Base-by-base conservation (phyloP, 2,888 invertebrate species). In the Scaptomyza cyrtandrae region DNA sequence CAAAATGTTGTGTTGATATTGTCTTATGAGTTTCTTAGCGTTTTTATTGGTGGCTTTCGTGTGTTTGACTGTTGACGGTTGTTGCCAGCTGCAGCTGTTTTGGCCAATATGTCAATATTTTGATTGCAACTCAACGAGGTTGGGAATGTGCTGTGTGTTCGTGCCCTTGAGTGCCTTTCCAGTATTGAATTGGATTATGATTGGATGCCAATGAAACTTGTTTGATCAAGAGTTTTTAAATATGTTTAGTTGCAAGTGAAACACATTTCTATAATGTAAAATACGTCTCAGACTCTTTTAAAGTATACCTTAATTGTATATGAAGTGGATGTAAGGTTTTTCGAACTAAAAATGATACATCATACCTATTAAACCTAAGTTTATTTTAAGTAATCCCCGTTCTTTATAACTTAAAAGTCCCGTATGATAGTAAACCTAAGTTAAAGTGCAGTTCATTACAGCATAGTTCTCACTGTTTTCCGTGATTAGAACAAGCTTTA, bases 21-120 rank as follows among this genome's bases (percentile, higher is more conserved):
- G 48, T 44, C 39, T 39, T 9, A 49, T n/a, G 45, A 35, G 14
- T 39, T 24, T 3, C 24, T 24, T 24, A 24, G 24, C 24, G 16
- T 11, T 16, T 16, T 14, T 37, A 11, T 19, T 14, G 14, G 35
- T 41, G 63, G 27, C 19, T 43, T 14, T 71, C 64, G 43, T 14
- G 10, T 16, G 19, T 75, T 71, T 69, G 60, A 11, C 9, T 54
- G n/a, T 53, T 27, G 39, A n/a, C 19, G 9, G 3, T 48, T 19
- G 19, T 19, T 56, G 27, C 10, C 49, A 77, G 73, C 78, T 74
- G 72, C 68, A 71, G 49, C 53, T 67, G 52, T 37, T 48, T 35
- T 43, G 24, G 35, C 29, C 19, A 37, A 49, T 19, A 41, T 39
- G 29, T 9, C 29, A 2, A 11, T 9, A 33, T 29, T 49, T 55